phyloP scores from a whole-genome alignment of 2,888 invertebrate species.

The Drosophila monieri region DNA sequence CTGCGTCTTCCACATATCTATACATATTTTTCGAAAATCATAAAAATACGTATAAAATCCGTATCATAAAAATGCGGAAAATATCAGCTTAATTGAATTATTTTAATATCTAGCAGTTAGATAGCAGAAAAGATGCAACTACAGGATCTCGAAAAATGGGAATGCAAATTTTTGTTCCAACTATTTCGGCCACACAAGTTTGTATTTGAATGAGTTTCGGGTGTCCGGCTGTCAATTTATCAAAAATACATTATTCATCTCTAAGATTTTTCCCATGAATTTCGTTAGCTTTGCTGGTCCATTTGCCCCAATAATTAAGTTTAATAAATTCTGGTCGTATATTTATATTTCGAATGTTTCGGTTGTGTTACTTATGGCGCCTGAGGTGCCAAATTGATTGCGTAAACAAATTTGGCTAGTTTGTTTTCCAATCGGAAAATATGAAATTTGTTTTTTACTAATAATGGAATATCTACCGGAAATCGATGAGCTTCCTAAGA shows the following conservation, averaged over 20 bases:
- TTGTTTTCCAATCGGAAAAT: conserved; percentile 12
- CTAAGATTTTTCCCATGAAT: conserved; percentile 16
- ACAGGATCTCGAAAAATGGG: not conserved
- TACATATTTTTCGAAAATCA: conserved; percentile 7
- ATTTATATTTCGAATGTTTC: conserved; percentile 6
- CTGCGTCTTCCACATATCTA: conserved; percentile 7
- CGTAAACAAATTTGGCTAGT: conserved; percentile 15
- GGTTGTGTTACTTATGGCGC: conserved; percentile 16
- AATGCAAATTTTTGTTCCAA: not conserved
- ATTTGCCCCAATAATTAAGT: conserved; percentile 23
- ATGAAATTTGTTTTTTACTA: not conserved
- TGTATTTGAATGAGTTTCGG: not conserved
- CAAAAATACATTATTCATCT: conserved; percentile 33
- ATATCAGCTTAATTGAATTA: conserved; percentile 24
- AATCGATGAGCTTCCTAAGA: not conserved
- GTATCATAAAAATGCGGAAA: conserved; percentile 13
- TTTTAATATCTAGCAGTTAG: conserved; percentile 3
- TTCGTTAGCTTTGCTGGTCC: conserved; percentile 7
- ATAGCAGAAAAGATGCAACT: not conserved
- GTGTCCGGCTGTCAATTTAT: conserved; percentile 30
- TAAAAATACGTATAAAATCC: conserved; percentile 12
- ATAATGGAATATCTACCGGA: not conserved
- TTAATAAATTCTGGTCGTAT: conserved; percentile 12
- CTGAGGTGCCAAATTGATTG: conserved; percentile 25
- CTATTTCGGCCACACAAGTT: not conserved